These are phyloP conservation scores for Xestia sexstrigata DNA, from an alignment of 2,888 invertebrate species.

Conservation along the genomic window DNA sequence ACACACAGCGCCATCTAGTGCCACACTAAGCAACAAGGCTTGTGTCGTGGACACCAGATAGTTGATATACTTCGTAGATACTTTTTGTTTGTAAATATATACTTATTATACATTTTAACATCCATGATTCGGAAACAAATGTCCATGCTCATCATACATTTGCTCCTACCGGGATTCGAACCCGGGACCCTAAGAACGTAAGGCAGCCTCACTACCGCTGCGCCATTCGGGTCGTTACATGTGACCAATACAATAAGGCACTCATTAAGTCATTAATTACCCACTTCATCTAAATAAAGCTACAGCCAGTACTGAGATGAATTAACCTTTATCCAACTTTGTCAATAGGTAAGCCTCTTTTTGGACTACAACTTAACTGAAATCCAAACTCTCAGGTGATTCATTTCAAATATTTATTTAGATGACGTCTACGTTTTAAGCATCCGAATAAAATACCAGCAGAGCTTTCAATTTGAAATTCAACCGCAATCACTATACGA, in stretches of 20 bases:
- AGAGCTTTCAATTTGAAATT: constrained; percentile 73
- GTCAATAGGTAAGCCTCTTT: constrained; percentile 56
- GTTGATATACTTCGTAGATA: too few relatives aligned
- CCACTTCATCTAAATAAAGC: neutral
- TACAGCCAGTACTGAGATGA: constrained; percentile 5
- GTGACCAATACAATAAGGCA: neutral
- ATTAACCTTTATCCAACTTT: constrained; percentile 35
- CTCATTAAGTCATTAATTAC: neutral
- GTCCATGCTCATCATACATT: too few relatives aligned
- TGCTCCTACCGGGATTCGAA: too few relatives aligned
- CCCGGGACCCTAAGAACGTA: too few relatives aligned
- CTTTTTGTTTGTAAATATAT: too few relatives aligned
- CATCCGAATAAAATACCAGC: constrained; percentile 77
- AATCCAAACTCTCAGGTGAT: constrained; percentile 73
- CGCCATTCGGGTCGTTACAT: too few relatives aligned
- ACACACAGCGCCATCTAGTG: too few relatives aligned
- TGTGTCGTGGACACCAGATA: too few relatives aligned
- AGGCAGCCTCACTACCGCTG: too few relatives aligned
- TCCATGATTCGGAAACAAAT: too few relatives aligned
- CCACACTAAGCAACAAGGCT: too few relatives aligned
- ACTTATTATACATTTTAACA: too few relatives aligned
- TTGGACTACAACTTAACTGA: constrained; percentile 64
- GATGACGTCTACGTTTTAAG: constrained; percentile 76
- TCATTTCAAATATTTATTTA: constrained; percentile 82
- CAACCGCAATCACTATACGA: constrained; percentile 73